These are phyloP conservation scores for Atherinomorus stipes DNA, from an alignment of 2,113 vertebrate species.

Conservation along the genomic window DNA sequence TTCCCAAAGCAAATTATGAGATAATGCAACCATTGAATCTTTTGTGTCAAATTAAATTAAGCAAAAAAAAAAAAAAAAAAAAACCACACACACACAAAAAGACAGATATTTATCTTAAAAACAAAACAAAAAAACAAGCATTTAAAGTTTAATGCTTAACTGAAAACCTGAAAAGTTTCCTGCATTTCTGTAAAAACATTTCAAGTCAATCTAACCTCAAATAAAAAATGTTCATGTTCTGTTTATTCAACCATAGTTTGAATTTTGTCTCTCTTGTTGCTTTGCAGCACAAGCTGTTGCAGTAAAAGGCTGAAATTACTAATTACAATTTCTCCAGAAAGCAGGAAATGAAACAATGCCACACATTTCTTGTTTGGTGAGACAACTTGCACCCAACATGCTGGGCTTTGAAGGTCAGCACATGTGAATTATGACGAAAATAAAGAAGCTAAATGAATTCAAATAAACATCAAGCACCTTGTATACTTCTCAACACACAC, in stretches of 20 bases:
- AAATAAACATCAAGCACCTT: slow-evolving; percentile 12
- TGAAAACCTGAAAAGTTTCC: background rate
- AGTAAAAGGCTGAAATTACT: background rate
- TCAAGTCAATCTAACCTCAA: too few relatives aligned
- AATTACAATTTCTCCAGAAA: too few relatives aligned
- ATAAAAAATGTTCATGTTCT: too few relatives aligned
- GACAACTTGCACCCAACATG: slow-evolving; percentile 4
- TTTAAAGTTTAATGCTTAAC: background rate
- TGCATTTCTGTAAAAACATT: background rate
- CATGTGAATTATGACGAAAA: slow-evolving; percentile 18
- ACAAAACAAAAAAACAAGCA: too few relatives aligned
- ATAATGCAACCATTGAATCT: background rate
- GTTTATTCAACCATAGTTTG: too few relatives aligned
- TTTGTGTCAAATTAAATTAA: background rate
- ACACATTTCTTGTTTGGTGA: too few relatives aligned
- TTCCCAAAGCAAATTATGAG: background rate
- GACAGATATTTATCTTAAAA: too few relatives aligned
- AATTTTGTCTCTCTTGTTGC: background rate
- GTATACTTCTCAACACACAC: background rate
- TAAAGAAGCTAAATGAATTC: background rate
- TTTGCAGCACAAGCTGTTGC: background rate
- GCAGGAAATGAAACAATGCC: too few relatives aligned
- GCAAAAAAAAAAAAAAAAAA: too few relatives aligned
- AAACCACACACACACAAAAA: background rate
- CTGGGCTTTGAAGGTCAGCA: background rate